Evolutionary conservation across 1,140 invertebrate species (phyloP).

Genomic region (Odontomachus brunneus): DNA sequence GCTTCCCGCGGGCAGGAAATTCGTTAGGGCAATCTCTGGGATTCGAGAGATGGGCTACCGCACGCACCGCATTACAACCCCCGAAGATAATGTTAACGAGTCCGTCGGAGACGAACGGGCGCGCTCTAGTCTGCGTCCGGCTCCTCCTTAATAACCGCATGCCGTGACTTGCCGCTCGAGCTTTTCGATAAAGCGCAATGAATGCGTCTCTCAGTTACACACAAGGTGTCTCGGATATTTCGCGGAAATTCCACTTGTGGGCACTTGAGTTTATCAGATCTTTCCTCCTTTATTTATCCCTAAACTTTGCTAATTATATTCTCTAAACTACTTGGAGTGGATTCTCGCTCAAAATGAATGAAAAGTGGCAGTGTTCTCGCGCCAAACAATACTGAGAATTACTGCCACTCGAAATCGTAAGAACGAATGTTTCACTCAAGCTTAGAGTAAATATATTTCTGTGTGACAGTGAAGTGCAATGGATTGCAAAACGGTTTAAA

Average conservation of each 20-base stretch:
- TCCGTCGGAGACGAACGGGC: conserved; percentile 66
- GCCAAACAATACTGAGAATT: no score
- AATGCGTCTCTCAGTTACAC: conserved; percentile 34
- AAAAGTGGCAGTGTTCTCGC: no score
- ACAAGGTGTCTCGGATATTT: background rate
- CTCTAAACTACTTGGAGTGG: no score
- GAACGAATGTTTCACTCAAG: no score
- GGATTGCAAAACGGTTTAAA: no score
- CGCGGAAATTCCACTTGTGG: background rate
- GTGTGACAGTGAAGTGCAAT: no score
- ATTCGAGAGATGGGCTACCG: conserved; percentile 75
- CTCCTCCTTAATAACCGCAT: conserved; percentile 71
- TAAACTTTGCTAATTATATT: no score
- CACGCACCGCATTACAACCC: conserved; percentile 70
- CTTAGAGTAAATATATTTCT: no score
- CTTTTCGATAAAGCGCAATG: conserved; percentile 66
- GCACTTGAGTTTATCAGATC: background rate
- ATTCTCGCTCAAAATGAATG: no score
- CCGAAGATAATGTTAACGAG: conserved; percentile 76
- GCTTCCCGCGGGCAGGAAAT: conserved; percentile 76
- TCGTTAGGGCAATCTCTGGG: conserved; percentile 76
- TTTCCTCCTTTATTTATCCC: no score
- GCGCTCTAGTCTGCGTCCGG: conserved; percentile 43
- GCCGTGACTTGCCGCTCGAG: conserved; percentile 66
- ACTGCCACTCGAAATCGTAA: no score